Evolutionary conservation across 2,113 vertebrate genomes (phyloP).

Genomic region (Podilymbus podiceps): DNA sequence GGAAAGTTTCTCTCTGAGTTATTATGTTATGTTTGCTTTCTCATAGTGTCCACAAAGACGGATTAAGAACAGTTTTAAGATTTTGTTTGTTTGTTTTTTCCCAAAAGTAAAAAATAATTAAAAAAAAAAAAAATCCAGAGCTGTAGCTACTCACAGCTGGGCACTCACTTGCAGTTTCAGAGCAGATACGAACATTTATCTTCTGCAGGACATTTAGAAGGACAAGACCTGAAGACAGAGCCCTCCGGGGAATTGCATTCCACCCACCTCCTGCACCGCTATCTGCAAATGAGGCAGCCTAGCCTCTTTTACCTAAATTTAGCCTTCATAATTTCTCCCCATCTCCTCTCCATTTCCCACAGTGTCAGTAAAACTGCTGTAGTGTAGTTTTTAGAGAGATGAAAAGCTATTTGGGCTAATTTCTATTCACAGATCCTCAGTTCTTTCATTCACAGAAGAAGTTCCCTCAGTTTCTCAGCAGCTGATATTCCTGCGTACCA

Average conservation of each 20-base stretch:
- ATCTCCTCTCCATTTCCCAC: neutral
- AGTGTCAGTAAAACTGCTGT: neutral
- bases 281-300: neutral
- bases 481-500: neutral
- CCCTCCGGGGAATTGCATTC: accelerated
- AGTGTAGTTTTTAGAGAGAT: neutral
- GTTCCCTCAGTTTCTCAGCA: neutral
- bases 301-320: neutral
- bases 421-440: neutral
- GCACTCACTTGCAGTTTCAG: neutral
- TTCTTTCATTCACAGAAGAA: neutral
- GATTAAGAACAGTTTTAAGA: neutral
- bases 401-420: neutral
- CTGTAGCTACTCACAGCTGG: neutral
- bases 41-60: neutral
- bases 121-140: neutral
- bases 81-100: neutral
- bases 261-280: neutral
- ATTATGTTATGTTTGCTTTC: neutral
- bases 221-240: neutral
- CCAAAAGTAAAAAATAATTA: neutral
- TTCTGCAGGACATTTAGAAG: neutral
- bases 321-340: neutral
- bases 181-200: neutral
- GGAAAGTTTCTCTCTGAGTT: neutral